Conservation (phyloP, 2,797 vertebrate genomes). For the Dendrocincla tyrannina region DNA sequence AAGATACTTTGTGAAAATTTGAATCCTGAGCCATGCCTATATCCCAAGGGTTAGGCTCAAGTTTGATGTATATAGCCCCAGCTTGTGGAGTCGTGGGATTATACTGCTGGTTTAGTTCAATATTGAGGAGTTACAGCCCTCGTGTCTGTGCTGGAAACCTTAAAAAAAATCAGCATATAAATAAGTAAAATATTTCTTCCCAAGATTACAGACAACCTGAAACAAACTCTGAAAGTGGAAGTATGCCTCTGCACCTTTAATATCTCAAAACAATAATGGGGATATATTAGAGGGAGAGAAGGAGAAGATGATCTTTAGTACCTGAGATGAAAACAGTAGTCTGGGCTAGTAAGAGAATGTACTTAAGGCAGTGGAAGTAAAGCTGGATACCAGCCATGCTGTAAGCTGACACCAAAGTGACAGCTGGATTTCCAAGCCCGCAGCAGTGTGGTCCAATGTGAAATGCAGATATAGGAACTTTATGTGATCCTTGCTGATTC, state of each 20-base stretch:
- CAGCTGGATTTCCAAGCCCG: not conserved
- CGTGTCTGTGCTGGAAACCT: not conserved
- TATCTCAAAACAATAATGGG: not conserved
- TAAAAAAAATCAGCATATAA: not conserved
- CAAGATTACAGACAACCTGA: not conserved
- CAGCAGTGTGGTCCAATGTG: not conserved
- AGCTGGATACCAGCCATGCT: not conserved
- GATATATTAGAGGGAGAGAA: not conserved
- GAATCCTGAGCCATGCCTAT: not conserved
- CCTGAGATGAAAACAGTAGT: not conserved
- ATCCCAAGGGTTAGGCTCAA: not conserved
- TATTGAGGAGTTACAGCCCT: not conserved
- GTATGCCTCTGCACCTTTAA: not conserved
- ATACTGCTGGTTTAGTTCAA: not conserved
- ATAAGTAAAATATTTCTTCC: not conserved
- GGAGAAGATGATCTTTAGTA: not conserved
- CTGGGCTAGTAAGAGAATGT: not conserved
- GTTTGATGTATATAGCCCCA: not conserved
- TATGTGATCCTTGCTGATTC: not conserved
- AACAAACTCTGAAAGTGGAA: not conserved
- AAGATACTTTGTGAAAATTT: not conserved
- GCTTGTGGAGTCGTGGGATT: not conserved
- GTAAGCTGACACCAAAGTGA: not conserved
- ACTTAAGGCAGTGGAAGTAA: not conserved
- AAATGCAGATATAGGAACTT: not conserved